Percentiles rank a stretch among this genome's conserved stretches.
Evolutionary conservation across 2,113 vertebrate species (phyloP).

Genomic region (Rhinoptilus africanus): DNA sequence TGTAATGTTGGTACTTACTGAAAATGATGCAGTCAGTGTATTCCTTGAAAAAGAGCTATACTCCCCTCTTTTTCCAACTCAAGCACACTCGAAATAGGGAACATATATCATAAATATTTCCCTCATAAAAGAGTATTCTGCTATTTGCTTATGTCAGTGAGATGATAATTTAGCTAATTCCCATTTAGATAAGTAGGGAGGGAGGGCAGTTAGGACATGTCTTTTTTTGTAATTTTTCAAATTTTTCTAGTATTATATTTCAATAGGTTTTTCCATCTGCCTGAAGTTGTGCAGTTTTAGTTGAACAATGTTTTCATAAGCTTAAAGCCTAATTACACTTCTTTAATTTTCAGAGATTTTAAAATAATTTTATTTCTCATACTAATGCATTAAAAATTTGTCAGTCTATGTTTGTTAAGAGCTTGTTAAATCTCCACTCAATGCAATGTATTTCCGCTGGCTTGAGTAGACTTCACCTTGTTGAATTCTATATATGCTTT

Average conservation of each 20-base stretch:
- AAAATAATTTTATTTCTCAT: background rate
- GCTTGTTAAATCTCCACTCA: background rate
- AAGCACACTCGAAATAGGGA: background rate
- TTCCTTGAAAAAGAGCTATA: background rate
- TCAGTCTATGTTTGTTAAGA: background rate
- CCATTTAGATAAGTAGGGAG: background rate
- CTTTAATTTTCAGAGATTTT: background rate
- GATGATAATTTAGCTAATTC: background rate
- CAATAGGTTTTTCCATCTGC: background rate
- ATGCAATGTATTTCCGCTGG: background rate
- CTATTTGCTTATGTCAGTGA: background rate
- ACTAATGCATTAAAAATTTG: background rate
- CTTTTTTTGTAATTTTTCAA: background rate
- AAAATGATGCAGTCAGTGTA: background rate
- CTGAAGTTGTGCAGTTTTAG: background rate
- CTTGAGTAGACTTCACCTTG: background rate
- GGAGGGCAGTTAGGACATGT: background rate
- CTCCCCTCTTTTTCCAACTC: background rate
- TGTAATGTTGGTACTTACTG: background rate
- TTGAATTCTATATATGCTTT: background rate
- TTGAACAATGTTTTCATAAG: background rate
- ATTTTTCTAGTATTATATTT: background rate
- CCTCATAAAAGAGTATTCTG: background rate
- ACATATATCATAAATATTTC: fast-evolving
- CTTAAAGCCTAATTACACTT: background rate